Evolutionary conservation across 2,888 invertebrate species (phyloP), one percentile per base, ranked within the genome.

Genomic region (Papilio demoleus): DNA sequence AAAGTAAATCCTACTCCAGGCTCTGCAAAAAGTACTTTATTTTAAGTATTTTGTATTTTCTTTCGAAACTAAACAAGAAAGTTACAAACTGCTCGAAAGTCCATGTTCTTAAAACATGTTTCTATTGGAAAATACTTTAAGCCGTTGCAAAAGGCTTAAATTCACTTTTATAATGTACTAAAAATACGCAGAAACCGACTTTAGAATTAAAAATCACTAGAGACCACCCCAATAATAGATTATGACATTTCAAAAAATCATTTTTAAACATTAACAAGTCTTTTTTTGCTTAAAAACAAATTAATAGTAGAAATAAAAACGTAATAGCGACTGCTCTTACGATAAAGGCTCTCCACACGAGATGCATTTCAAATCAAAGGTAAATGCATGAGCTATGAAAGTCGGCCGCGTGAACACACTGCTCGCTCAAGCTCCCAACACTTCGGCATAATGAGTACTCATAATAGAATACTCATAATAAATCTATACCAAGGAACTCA

Each of bases 341-440:
- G 27, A 47, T 63, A 38, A 68, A 64, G 64, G 59, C 65, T 14
- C 68, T 68, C 17, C 60, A 24, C 53, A n/a, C 8, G 60, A 60
- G 68, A 58, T 68, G 63, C 64, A 47, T 40, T 65, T 53, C 59
- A 60, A 60, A 68, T 65, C 68, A 65, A 65, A 68, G 65, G 17
- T 40, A n/a, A 40, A 68, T 65, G 67, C 61, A 65, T 40, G 24
- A 27, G 50, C 65, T 64, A 27, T 60, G 68, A 36, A 53, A 40
- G 36, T 68, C 60, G 53, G 65, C 53, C 14, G 12, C 17, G 5
- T 22, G 24, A 63, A 59, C 50, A 19, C 14, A 68, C 68, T 42
- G 60, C 40, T 40, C 58, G n/a, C 47, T 50, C 64, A 45, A 64
- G n/a, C 65, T 60, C 17, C 56, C 47, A 40, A 38, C 65, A 40